Percentiles rank a stretch among this genome's conserved stretches.
Evolutionary conservation across 2,888 invertebrate genomes (phyloP).

Genomic region (Unio pictorum): DNA sequence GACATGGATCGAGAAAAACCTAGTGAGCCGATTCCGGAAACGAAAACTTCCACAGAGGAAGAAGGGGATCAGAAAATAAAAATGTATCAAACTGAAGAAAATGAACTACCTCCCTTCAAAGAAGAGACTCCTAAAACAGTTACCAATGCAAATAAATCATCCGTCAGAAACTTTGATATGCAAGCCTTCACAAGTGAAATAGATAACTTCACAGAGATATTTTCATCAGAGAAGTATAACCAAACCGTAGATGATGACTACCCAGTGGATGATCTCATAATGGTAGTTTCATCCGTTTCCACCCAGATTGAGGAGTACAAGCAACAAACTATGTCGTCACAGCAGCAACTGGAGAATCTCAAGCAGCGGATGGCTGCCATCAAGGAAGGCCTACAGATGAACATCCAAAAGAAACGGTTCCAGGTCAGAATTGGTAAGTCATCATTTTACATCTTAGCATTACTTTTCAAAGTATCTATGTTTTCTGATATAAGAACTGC

Average conservation of each 20-base stretch:
- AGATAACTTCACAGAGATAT: constrained; percentile 39
- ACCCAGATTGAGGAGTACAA: constrained; percentile 53
- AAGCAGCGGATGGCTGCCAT: constrained; percentile 49
- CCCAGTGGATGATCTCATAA: constrained; percentile 52
- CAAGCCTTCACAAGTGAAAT: constrained; percentile 9
- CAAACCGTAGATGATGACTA: constrained; percentile 45
- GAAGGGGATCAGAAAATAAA: no score
- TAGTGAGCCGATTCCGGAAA: no score
- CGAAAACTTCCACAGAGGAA: no score
- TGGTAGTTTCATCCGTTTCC: constrained; percentile 44
- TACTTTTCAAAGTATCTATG: neutral
- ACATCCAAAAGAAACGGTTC: constrained; percentile 47
- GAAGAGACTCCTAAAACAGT: no score
- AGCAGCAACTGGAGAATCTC: constrained; percentile 48
- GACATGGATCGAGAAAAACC: no score
- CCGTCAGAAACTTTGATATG: no score
- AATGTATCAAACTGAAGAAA: no score
- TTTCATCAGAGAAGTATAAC: constrained; percentile 41
- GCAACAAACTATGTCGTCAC: constrained; percentile 43
- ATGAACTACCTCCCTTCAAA: no score
- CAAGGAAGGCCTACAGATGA: constrained; percentile 50
- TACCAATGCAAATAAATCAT: no score
- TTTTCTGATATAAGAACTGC: no score
- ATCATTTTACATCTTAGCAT: neutral
- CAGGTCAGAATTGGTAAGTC: constrained; percentile 45